Evolutionary conservation across 1,140 invertebrate species (phyloP).

Genomic region (Camponotus floridanus): DNA sequence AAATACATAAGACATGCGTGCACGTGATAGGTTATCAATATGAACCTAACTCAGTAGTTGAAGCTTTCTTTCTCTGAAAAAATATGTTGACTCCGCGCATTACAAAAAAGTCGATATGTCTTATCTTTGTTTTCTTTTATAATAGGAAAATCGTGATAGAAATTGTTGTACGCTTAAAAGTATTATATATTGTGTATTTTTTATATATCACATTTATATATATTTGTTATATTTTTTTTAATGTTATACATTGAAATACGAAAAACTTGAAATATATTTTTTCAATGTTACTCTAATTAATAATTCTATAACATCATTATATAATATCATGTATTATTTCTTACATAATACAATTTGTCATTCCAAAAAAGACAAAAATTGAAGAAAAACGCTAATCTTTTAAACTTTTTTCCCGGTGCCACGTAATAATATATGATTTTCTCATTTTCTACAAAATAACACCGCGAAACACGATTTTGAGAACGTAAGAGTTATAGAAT

Average conservation of each 20-base stretch:
- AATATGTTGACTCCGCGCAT: neutral
- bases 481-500: neutral
- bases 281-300: conserved; percentile 13
- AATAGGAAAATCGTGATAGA: no score
- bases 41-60: neutral
- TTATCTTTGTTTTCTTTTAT: no score
- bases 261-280: no score
- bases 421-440: neutral
- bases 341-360: neutral
- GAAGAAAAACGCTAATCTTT: neutral
- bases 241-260: no score
- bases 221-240: no score
- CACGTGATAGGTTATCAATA: neutral
- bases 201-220: no score
- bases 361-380: neutral
- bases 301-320: neutral
- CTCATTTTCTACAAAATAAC: neutral
- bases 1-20: no score
- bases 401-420: neutral
- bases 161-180: no score
- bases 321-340: neutral
- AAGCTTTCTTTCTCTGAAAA: neutral
- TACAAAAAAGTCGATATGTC: neutral
- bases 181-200: no score
- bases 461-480: neutral